Evolutionary conservation across 23 tunicate genomes (phyloP).

Genomic region (Styela clava): DNA sequence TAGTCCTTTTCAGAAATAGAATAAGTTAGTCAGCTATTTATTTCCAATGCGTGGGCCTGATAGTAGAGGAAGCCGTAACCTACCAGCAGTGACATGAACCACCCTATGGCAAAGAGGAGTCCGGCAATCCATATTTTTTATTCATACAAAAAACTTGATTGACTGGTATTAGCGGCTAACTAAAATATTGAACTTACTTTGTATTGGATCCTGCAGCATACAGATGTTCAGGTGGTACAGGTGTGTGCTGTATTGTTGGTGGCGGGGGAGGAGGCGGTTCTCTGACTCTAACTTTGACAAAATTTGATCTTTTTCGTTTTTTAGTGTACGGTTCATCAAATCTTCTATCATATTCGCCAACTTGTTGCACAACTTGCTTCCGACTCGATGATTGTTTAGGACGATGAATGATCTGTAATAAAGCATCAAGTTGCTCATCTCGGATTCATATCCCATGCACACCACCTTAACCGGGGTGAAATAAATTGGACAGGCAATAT

Average conservation of each 20-base stretch:
- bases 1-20: no score
- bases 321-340: background rate
- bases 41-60: background rate
- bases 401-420: background rate
- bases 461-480: no score
- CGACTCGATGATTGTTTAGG: background rate
- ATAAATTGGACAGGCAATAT: no score
- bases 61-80: no score
- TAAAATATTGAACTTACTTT: background rate
- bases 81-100: no score
- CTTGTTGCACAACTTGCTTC: background rate
- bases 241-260: constrained; percentile 25
- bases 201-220: constrained; percentile 21
- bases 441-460: no score
- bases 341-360: background rate
- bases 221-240: constrained; percentile 29
- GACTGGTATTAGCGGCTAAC: background rate
- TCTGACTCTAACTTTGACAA: no score
- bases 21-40: no score
- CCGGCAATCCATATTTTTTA: background rate
- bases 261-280: background rate
- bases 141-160: background rate
- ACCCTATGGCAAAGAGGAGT: no score
- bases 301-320: background rate
- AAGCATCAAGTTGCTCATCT: no score